Percentiles rank a stretch among this genome's conserved stretches.
Conservation (phyloP, 2,113 vertebrate genomes). For the Sinosuthora webbiana region DNA sequence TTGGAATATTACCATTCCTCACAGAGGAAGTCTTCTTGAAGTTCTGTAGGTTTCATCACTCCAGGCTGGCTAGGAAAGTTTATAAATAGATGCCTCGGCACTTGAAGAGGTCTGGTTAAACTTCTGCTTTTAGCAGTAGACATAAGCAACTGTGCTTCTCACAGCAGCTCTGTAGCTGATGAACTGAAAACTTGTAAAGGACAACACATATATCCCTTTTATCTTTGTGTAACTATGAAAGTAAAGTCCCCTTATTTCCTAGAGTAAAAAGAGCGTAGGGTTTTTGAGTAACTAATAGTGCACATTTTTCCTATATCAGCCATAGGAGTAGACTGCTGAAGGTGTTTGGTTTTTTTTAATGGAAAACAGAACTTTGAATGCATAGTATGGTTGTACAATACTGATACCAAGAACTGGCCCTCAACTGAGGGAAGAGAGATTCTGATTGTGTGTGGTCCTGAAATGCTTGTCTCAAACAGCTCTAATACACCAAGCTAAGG, state of each 20-base stretch:
- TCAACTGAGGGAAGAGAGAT: background rate
- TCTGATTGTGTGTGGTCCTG: background rate
- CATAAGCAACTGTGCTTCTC: background rate
- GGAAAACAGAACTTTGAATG: background rate
- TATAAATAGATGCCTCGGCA: background rate
- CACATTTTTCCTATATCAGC: background rate
- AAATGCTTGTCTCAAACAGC: background rate
- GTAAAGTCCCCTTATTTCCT: background rate
- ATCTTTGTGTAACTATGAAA: background rate
- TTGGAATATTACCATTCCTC: background rate
- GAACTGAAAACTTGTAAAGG: background rate
- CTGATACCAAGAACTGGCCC: background rate
- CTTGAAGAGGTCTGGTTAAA: background rate
- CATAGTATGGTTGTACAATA: background rate
- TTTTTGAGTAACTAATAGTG: background rate
- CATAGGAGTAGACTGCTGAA: background rate
- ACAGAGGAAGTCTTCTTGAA: background rate
- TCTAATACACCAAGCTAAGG: background rate
- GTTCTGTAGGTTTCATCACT: background rate
- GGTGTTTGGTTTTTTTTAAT: background rate
- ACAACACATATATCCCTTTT: background rate
- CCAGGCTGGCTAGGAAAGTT: background rate
- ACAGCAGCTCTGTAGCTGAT: background rate
- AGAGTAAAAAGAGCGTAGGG: background rate
- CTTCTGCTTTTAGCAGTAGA: background rate